phyloP scores from a whole-genome alignment of 2,888 invertebrate genomes.

The Noctuana brunneofusca region DNA sequence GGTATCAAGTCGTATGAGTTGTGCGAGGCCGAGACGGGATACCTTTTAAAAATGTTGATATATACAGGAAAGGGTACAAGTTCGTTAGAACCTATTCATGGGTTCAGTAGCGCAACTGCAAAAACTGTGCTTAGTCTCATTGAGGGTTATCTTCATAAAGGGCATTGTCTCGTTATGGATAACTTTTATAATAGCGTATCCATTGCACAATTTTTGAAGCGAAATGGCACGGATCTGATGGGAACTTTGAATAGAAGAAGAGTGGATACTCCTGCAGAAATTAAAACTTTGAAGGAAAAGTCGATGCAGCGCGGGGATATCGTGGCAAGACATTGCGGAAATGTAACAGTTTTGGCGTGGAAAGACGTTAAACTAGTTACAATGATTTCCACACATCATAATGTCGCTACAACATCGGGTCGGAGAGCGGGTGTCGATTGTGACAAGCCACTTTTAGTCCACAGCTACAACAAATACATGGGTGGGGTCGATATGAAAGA shows the following conservation, averaged over 20 bases:
- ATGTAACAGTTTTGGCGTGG: not conserved
- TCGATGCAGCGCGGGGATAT: not conserved
- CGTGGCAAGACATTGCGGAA: not conserved
- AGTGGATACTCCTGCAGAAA: not conserved
- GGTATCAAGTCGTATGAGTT: constrained; percentile 40
- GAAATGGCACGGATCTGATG: not conserved
- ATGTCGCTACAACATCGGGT: not conserved
- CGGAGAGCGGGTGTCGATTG: not conserved
- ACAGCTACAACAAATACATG: constrained; percentile 7
- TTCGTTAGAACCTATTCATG: constrained; percentile 2
- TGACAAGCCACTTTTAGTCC: not conserved
- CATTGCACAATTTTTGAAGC: not conserved
- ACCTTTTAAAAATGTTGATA: constrained; percentile 22
- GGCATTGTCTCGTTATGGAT: not conserved
- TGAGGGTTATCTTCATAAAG: not conserved
- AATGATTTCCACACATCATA: not conserved
- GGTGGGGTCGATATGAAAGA: constrained; percentile 3
- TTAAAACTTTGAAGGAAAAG: not conserved
- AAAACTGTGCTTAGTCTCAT: not conserved
- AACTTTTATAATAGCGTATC: not conserved
- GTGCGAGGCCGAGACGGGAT: constrained; percentile 40
- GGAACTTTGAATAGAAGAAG: not conserved
- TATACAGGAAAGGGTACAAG: not conserved
- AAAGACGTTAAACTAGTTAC: not conserved
- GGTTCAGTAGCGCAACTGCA: not conserved